Percentiles rank a stretch among this genome's conserved stretches.
phyloP scores from a whole-genome alignment of 2,797 vertebrate genomes.

The Urosaurus nigricauda region DNA sequence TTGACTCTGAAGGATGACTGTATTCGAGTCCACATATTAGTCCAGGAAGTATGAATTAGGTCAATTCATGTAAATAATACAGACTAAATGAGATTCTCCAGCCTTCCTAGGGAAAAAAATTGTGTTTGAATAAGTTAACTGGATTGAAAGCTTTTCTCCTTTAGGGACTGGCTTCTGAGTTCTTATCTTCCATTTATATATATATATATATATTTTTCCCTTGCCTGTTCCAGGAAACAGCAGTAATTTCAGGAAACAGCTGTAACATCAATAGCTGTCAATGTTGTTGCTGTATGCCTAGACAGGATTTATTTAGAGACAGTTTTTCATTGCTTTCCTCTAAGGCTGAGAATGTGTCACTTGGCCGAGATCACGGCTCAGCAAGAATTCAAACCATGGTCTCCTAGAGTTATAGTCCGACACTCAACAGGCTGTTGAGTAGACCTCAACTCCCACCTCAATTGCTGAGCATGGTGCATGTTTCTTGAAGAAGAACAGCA shows the following conservation, averaged over 20 bases:
- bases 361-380: no score
- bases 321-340: no score
- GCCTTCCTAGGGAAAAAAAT: not conserved
- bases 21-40: not conserved
- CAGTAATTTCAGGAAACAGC: not conserved
- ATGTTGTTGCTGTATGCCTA: no score
- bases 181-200: not conserved
- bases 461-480: no score
- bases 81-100: not conserved
- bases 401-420: no score
- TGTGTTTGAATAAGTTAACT: not conserved
- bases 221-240: not conserved
- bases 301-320: no score
- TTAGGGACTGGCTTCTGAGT: not conserved
- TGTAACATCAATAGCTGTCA: not conserved
- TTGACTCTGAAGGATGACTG: not conserved
- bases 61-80: not conserved
- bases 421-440: no score
- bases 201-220: not conserved
- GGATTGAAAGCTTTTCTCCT: not conserved
- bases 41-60: not conserved
- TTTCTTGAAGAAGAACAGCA: no score
- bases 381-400: no score
- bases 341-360: no score
- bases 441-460: no score